Percentiles rank a stretch among this genome's conserved stretches.
Evolutionary conservation across 2,797 vertebrate genomes (phyloP).

Genomic region (Rhinogobio ventralis): DNA sequence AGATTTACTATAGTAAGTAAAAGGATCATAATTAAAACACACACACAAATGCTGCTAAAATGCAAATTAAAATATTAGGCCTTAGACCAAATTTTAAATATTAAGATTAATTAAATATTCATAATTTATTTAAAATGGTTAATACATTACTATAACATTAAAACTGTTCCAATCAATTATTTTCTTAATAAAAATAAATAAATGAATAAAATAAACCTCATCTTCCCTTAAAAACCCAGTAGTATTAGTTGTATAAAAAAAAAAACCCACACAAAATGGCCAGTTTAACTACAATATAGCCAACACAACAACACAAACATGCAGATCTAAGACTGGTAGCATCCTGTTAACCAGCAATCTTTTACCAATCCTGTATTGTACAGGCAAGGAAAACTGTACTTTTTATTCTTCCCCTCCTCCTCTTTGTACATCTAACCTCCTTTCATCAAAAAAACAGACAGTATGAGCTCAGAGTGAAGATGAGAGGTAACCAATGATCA

Average conservation of each 20-base stretch:
- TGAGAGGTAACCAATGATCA: conserved; percentile 39
- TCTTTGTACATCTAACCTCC: conserved; percentile 24
- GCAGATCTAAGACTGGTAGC: background rate
- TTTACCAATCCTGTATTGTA: background rate
- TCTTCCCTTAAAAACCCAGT: background rate
- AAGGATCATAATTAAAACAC: background rate
- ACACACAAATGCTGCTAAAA: background rate
- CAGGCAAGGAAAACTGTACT: background rate
- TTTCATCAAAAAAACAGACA: conserved; percentile 28
- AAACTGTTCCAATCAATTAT: background rate
- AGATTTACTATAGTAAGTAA: background rate
- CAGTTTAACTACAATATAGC: background rate
- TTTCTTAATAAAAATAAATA: background rate
- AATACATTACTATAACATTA: background rate
- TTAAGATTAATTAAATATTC: too few relatives aligned
- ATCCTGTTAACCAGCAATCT: background rate
- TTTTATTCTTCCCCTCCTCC: background rate
- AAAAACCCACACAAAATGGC: too few relatives aligned
- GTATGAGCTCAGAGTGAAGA: conserved; percentile 7
- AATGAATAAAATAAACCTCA: background rate
- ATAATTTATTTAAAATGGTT: background rate
- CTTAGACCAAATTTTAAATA: background rate
- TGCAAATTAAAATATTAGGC: background rate
- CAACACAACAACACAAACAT: background rate
- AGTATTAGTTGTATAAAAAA: background rate